Base-by-base conservation (phyloP, 1,140 invertebrate species). In the Ylistrum balloti region DNA sequence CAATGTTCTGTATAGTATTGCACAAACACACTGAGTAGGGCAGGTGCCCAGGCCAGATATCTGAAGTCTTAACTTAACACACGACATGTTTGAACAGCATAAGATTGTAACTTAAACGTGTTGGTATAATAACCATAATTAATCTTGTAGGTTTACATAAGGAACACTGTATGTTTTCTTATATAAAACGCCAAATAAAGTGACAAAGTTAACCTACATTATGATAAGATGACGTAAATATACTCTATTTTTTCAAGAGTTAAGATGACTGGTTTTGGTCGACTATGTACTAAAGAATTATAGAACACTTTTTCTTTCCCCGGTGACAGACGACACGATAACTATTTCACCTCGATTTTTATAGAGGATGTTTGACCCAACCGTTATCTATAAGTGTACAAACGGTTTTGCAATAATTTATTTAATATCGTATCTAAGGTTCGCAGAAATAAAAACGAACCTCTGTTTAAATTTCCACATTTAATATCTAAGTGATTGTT, bases 321-420 rank as follows among this genome's bases (percentile, higher is more conserved):
- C 28, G 11, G 56, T 74, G 56, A 74, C 56, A 28, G 56, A 74
- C n/a, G 56, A 74, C 56, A n/a, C n/a, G 20, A 74, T n/a, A 74
- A 17, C 2, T 28, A 74, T 74, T n/a, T 74, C 56, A 74, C 56
- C 56, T 74, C 22, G 56, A 74, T 74, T 74, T 38, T 74, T 7
- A 74, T 74, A 74, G 35, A 74, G 56, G 56, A 74, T n/a, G 56
- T 74, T 74, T 74, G 56, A 74, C 56, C 56, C 22, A n/a, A 28
- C 17, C 28, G 56, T 74, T 74, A 74, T 74, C 56, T 74, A 17
- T 17, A 1, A 17, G 17, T 17, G 17, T 45, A 74, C 56, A 74
- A n/a, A n/a, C 56, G 28, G 5, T 74, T 28, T 17, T 7, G 7
- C 22, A n/a, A 5, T n/a, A n/a, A 0, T 74, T n/a, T 28, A 74